Evolutionary conservation across 2,113 vertebrate species (phyloP), one percentile per base, ranked within the genome.

Genomic region (Arothron firmamentum): DNA sequence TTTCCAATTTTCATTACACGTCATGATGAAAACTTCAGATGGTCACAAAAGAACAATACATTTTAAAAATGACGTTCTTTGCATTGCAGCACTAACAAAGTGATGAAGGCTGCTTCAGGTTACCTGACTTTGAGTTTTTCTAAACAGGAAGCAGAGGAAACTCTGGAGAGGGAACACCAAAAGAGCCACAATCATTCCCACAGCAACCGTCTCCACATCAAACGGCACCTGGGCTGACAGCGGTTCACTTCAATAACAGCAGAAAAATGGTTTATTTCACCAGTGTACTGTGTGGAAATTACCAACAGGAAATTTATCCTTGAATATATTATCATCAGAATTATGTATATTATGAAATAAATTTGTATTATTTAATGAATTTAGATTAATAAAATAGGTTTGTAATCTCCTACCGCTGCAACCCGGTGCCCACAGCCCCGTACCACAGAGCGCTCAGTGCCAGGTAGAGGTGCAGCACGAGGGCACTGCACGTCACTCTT

Each of bases 91-190:
- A 31, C 28, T 9, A 31, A 3, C 8, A 31, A 31, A 31, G 28
- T 31, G 28, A 31, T 31, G 28, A 38, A 38, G 9, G 34, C 34
- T 38, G 11, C 45, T 12, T 20, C 17, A 6, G 42, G 17, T 72
- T 80, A 92, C 92, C 88, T 85, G 83, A 59, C 75, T 88, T 46
- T 68, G 77, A 2, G 78, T 76, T 66, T 84, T 90, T 57, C 88
- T 72, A 46, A 92, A 92, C 50, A 92, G 67, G 71, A 89, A 90
- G 28, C 83, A 87, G 76, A 93, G 79, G 6, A 92, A 62, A 56
- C 87, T 81, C 67, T 93, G 90, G 16, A 92, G 59, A 20, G 92
- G 92, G 72, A 92, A 88, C 61, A 85, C 87, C 63, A 92, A 54
- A 1, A 59, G 52, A 1, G 91, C 85, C 3, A 90, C 48, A 3